Evolutionary conservation across 1,140 invertebrate genomes (phyloP), one percentile per base, ranked within the genome.

Genomic region (Cardiocondyla obscurior): DNA sequence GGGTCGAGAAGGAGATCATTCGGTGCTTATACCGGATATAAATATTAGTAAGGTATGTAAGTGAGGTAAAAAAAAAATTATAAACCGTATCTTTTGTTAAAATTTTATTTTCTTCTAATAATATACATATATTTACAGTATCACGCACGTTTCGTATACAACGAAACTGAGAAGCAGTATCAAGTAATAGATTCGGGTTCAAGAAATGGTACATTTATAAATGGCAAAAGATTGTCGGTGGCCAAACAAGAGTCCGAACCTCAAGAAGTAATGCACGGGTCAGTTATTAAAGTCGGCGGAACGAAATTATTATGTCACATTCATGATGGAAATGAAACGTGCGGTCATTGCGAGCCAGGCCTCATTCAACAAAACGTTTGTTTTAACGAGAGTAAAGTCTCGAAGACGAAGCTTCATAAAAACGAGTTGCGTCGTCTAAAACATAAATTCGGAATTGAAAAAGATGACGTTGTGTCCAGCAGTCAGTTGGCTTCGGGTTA

Each of bases 261-360:
- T 0, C 83, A 90, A 77, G 94, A 95, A 88, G 88, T 98, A 46
- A 92, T 94, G 0, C 98, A 99, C 92, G 97, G 97, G 5, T 98
- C 97, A 89, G 94, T 95, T 8, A 86, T 97, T 51, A 95, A 96
- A 90, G 90, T 97, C 7, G 97, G 97, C 0, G 94, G 95, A 51
- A 98, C 97, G 0, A 96, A 96, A 84, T 90, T 99, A 0, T 90
- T 98, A 2, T 97, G 98, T 89, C 98, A 99, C 91, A 96, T 99
- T 70, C 98, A 99, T 92, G 95, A 95, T 33, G 97, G 98, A 0
- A 94, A 95, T 82, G 96, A 97, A 84, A 99, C 98, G 0, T 99
- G 98, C 91, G 96, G 97, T 0, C 95, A 97, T 81, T 99, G 98
- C 94, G 98, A 99, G 91, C 98, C 98, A 0, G 98, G 98, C 8